Base-by-base conservation (phyloP, 2,797 vertebrate genomes). In the Pelodytes ibericus region DNA sequence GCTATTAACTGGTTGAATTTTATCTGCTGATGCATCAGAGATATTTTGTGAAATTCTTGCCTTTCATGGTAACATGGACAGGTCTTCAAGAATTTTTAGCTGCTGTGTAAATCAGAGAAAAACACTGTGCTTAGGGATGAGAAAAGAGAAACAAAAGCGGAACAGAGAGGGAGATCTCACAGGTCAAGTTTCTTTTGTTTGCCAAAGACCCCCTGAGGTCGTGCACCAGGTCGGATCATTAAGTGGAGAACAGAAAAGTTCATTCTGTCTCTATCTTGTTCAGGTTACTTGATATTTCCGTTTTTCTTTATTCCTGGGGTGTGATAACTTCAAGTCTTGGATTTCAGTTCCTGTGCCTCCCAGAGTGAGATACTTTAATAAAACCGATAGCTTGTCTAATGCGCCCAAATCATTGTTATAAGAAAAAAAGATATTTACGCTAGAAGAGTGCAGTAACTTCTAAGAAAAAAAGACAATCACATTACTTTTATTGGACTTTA, bases 31-130 rank as follows among this genome's bases (percentile, higher is more conserved):
- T 76, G 74, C 47, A 68, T 64, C 10, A 41, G 9, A 69, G 65
- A 69, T 62, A 69, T 69, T 60, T 25, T 1, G 29, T n/a, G n/a
- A 30, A 58, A 77, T 77, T 77, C 74, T 71, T 77, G 49, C 67
- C 67, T 71, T 71, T 77, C 67, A 71, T 77, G 67, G 74, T 63
- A 71, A 77, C 67, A 77, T 36, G 27, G 74, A 64, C 59, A 71
- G 33, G 25, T 47, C 74, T 60, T 71, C n/a, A 71, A 77, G 74
- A 77, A 76, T 77, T 65, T 57, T 64, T 57, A 64, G 69, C 24
- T 15, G 47, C 67, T 71, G 47, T 71, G 47, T 58, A 71, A 64
- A 77, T 70, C 74, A 65, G 33, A 64, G 41, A 71, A 71, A 71
- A 53, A 59, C 49, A 53, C 36, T 20, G 57, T 30, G 30, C 49